Percentiles rank a stretch among this genome's conserved stretches.
These are phyloP conservation scores for Leptinotarsa lineolata DNA, from an alignment of 1,140 invertebrate species.

Conservation along the genomic window DNA sequence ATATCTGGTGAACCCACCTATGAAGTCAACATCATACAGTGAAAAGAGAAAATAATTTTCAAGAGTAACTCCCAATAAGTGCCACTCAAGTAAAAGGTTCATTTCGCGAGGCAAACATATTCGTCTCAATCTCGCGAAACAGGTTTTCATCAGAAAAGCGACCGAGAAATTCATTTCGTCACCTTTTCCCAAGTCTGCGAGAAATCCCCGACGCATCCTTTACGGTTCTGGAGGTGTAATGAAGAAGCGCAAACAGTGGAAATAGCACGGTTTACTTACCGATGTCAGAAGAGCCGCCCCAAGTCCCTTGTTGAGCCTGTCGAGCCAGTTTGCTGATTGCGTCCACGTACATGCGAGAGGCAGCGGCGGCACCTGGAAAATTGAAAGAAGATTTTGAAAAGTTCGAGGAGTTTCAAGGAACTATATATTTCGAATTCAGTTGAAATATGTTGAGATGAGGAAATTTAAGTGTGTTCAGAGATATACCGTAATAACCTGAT, in stretches of 20 bases:
- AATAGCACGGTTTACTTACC: conserved; percentile 64
- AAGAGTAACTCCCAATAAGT: conserved; percentile 1
- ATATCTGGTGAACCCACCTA: no score
- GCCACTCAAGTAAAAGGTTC: neutral
- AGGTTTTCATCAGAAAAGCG: conserved; percentile 15
- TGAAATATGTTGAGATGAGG: no score
- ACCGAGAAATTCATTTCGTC: conserved; percentile 8
- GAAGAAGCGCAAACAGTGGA: conserved; percentile 11
- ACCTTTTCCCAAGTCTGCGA: conserved; percentile 1
- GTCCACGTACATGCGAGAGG: conserved; percentile 84
- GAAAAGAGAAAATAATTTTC: neutral
- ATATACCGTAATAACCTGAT: no score
- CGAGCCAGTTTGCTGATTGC: conserved; percentile 82
- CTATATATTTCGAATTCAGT: no score
- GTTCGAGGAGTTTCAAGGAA: no score
- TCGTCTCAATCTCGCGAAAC: conserved; percentile 13
- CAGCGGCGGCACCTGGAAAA: conserved; percentile 80
- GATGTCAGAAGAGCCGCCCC: conserved; percentile 87
- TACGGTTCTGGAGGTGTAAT: conserved; percentile 19
- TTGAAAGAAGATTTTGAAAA: neutral
- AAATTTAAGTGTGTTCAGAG: no score
- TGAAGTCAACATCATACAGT: no score
- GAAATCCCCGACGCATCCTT: conserved; percentile 12
- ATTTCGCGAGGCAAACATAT: neutral
- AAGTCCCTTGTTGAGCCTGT: conserved; percentile 84